phyloP scores from a whole-genome alignment of 2,888 invertebrate genomes.

The Linyphia triangularis region DNA sequence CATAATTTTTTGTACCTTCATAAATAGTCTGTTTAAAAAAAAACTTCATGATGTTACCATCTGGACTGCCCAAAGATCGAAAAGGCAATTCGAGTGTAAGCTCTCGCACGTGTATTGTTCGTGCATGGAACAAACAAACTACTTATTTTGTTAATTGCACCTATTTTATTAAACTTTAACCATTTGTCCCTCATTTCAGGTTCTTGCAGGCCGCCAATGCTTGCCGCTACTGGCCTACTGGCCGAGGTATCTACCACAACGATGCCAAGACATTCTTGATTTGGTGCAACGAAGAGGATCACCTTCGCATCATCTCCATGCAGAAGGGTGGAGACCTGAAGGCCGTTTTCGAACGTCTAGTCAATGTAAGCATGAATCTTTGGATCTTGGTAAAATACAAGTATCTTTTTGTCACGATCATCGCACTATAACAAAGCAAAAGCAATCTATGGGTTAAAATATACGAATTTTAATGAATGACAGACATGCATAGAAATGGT shows the following conservation, averaged over 20 bases:
- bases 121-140: too few relatives aligned
- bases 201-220: constrained; percentile 90
- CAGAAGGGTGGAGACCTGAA: constrained; percentile 81
- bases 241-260: constrained; percentile 96
- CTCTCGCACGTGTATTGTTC: not conserved
- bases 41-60: too few relatives aligned
- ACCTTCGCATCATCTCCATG: constrained; percentile 82
- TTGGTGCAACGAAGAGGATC: constrained; percentile 82
- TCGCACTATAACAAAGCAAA: too few relatives aligned
- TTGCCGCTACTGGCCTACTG: constrained; percentile 97
- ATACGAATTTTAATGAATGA: too few relatives aligned
- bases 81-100: not conserved
- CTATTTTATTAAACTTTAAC: not conserved
- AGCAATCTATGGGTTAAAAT: too few relatives aligned
- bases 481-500: too few relatives aligned
- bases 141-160: not conserved
- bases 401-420: too few relatives aligned
- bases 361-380: constrained; percentile 81
- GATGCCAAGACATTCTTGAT: constrained; percentile 82
- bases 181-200: constrained; percentile 52
- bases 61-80: too few relatives aligned
- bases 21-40: not conserved
- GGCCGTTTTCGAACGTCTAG: constrained; percentile 90
- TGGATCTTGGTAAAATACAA: too few relatives aligned
- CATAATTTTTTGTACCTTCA: too few relatives aligned